Conservation (phyloP, 2,888 invertebrate species). For the Eumerus sabulonum region DNA sequence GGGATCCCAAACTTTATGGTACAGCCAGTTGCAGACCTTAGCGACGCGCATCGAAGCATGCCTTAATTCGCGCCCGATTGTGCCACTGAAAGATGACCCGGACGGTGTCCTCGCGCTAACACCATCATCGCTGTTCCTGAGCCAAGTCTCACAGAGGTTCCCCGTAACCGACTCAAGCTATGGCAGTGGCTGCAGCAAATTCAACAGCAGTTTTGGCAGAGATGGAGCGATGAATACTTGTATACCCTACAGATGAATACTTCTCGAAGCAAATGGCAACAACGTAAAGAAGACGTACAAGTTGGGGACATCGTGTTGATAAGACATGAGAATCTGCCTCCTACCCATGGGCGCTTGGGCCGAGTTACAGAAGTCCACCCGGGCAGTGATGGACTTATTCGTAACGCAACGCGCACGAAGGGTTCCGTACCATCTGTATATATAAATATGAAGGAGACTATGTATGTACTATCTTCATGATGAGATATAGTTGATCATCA, state of each 20-base stretch:
- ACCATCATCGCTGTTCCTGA: slow-evolving; percentile 55
- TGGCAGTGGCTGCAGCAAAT: slow-evolving; percentile 69
- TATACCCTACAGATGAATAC: slow-evolving; percentile 29
- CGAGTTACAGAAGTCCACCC: not conserved
- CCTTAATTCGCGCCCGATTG: too few relatives aligned
- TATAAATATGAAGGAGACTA: too few relatives aligned
- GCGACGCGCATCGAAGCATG: too few relatives aligned
- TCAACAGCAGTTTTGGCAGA: slow-evolving; percentile 45
- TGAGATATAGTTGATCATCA: too few relatives aligned
- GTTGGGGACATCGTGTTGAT: slow-evolving; percentile 18
- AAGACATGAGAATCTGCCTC: slow-evolving; percentile 16
- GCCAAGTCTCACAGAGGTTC: slow-evolving; percentile 59
- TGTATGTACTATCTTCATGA: too few relatives aligned
- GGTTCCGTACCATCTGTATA: too few relatives aligned
- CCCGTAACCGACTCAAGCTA: slow-evolving; percentile 46
- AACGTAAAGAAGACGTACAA: not conserved
- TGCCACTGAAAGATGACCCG: slow-evolving; percentile 32
- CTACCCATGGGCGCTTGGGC: slow-evolving; percentile 12
- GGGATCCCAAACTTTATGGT: slow-evolving; percentile 13
- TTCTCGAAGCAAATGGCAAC: slow-evolving; percentile 33
- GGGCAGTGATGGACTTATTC: too few relatives aligned
- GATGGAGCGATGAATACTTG: slow-evolving; percentile 40
- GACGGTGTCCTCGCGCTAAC: slow-evolving; percentile 41
- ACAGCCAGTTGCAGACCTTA: too few relatives aligned
- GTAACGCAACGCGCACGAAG: too few relatives aligned